Evolutionary conservation across 1,140 invertebrate species (phyloP).

Genomic region (Plutomurus gul): DNA sequence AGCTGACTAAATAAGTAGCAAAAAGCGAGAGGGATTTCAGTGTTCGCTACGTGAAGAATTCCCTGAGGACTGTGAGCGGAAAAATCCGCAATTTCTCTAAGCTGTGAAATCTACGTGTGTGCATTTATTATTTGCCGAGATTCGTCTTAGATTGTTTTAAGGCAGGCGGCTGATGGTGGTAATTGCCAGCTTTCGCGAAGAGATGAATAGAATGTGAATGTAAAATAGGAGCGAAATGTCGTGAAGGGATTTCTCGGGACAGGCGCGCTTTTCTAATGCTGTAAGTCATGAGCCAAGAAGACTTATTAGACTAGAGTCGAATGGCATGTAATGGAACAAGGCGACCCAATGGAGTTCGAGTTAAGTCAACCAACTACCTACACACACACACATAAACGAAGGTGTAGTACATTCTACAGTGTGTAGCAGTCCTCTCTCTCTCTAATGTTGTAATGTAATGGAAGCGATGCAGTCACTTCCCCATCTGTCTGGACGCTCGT

Average conservation of each 20-base stretch:
- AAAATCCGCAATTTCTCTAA: not conserved
- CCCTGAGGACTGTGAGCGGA: not conserved
- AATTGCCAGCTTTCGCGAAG: constrained; percentile 11
- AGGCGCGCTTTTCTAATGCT: not conserved
- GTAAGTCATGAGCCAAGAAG: not conserved
- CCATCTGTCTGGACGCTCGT: not conserved
- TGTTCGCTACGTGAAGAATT: no score
- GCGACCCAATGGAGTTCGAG: constrained; percentile 16
- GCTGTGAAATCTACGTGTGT: not conserved
- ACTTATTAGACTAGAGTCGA: constrained; percentile 29
- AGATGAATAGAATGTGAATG: constrained; percentile 22
- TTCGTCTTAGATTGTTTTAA: constrained; percentile 2
- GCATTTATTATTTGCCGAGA: constrained; percentile 20
- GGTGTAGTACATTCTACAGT: not conserved
- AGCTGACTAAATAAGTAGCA: no score
- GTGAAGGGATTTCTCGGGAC: constrained; percentile 14
- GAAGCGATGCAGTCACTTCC: not conserved
- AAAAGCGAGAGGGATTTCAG: no score
- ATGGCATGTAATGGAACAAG: constrained; percentile 24
- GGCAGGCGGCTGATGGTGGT: constrained; percentile 15
- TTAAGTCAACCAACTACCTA: not conserved
- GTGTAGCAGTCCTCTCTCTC: not conserved
- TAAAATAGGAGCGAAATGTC: constrained; percentile 14
- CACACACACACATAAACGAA: no score
- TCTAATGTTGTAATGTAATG: not conserved